Conservation (phyloP, 2,113 vertebrate genomes). For the Bambusicola thoracicus region DNA sequence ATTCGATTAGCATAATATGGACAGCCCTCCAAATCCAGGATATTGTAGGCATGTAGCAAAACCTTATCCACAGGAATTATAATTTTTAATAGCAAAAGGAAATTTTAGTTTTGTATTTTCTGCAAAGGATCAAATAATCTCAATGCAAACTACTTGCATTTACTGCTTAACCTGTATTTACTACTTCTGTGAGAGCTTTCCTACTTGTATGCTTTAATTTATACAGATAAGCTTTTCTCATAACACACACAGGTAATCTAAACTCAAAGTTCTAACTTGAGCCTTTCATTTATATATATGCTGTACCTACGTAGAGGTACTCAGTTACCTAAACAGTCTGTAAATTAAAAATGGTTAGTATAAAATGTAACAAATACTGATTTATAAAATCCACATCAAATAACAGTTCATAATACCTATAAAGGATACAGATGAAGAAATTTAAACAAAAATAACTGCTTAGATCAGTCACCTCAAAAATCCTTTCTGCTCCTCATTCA, state of each 20-base stretch:
- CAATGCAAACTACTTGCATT: neutral
- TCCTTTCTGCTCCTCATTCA: neutral
- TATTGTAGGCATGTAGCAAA: neutral
- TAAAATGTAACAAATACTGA: neutral
- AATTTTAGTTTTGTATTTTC: neutral
- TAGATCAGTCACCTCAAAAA: neutral
- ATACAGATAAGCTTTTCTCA: neutral
- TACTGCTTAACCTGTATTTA: neutral
- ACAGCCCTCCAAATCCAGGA: neutral
- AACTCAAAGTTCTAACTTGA: neutral
- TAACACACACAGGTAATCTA: neutral
- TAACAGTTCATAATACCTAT: neutral
- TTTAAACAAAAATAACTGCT: neutral
- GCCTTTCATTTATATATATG: neutral
- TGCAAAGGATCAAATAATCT: neutral
- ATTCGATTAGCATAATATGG: neutral
- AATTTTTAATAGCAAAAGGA: neutral
- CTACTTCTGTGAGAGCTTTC: neutral
- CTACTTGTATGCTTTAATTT: neutral
- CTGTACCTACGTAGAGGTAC: neutral
- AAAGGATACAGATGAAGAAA: neutral
- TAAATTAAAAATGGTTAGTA: neutral
- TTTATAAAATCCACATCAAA: neutral
- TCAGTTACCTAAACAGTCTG: neutral
- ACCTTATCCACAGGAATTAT: neutral